Base-by-base conservation (phyloP, 2,888 invertebrate genomes). In the Rapana venosa region DNA sequence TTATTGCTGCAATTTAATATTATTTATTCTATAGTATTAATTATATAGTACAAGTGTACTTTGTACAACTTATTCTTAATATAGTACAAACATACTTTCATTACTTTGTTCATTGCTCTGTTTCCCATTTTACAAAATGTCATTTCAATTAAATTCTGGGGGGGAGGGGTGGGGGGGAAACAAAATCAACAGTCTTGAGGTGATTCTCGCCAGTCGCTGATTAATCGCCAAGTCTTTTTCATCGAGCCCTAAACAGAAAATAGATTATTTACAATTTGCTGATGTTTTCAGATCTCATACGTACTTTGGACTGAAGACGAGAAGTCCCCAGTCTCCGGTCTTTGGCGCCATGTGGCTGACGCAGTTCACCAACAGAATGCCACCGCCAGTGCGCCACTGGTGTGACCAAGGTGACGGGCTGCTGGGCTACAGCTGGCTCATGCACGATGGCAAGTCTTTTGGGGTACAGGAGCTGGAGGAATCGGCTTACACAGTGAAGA, bases 261-360 rank as follows among this genome's bases (percentile, higher is more conserved):
- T 2, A n/a, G 1, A 11, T 22, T 2, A n/a, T 26, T 74, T 2
- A n/a, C 0, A 22, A 30, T 74, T 88, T 81, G 26, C 20, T 87
- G 47, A 26, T 74, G 56, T 66, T 89, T 83, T 99, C 96, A 95
- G 96, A 89, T 94, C 96, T 8, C 93, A 95, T 30, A 90, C 95
- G 26, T 96, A 96, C 91, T 96, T 96, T 94, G 96, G 96, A 6
- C 89, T 99, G 95, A 98, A 98, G 96, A 98, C 98, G 0, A 97
- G 99, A 89, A 98, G 98, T 95, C 98, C 98, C 0, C 97, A 97
- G 89, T 99, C 99, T 0, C 97, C 99, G 0, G 97, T 99, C 0
- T 98, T 98, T 94, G 99, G 99, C 0, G 96, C 99, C 36, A 99
- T 99, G 99, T 99, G 99, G 99, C 98, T 99, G 95, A 97, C 98